Conservation (phyloP, 2,113 vertebrate genomes). For the Eurystomus gularis region DNA sequence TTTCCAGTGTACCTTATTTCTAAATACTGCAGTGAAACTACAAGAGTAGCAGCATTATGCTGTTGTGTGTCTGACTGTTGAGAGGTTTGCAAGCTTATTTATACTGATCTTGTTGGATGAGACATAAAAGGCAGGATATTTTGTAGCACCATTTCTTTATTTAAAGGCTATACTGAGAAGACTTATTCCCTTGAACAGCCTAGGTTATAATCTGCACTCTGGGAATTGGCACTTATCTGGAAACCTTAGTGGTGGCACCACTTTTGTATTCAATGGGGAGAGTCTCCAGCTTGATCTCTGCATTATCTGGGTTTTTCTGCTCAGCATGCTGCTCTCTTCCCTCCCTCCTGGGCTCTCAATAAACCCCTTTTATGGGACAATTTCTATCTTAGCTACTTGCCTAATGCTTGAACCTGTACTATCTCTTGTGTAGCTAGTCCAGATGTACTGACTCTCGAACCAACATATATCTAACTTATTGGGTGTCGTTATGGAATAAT, state of each 20-base stretch:
- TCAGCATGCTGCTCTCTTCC: neutral
- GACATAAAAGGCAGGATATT: neutral
- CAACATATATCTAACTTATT: accelerated
- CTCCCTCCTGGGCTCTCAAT: neutral
- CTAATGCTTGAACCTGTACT: accelerated
- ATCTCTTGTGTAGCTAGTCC: neutral
- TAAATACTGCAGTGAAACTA: neutral
- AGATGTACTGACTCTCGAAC: neutral
- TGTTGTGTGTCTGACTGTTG: neutral
- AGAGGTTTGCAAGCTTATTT: neutral
- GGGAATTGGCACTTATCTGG: neutral
- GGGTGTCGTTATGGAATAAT: accelerated
- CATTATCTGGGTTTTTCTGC: neutral
- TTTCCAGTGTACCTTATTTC: neutral
- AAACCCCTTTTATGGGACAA: neutral
- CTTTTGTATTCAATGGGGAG: accelerated
- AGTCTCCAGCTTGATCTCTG: neutral
- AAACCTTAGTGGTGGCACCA: neutral
- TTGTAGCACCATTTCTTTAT: neutral
- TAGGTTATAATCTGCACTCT: neutral
- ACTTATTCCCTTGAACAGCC: accelerated
- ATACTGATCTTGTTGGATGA: neutral
- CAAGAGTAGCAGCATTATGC: accelerated
- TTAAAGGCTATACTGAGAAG: neutral
- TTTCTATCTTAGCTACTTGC: neutral